Evolutionary conservation across 1,140 invertebrate genomes (phyloP).

Genomic region (Contarinia nasturtii): DNA sequence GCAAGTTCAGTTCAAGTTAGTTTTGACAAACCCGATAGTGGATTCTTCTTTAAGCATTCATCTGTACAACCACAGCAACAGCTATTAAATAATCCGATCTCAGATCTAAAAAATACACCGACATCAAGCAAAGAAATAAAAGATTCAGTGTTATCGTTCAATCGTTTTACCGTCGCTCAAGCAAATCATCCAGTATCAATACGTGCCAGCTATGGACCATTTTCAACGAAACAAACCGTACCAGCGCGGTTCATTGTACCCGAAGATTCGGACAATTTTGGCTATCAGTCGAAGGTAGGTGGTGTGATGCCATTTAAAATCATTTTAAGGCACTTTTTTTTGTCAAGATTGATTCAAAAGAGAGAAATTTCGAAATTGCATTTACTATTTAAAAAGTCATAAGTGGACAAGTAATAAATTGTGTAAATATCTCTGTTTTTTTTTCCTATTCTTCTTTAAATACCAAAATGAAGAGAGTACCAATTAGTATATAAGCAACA

Average conservation of each 20-base stretch:
- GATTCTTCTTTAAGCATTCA: slow-evolving; percentile 69
- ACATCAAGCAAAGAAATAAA: slow-evolving; percentile 22
- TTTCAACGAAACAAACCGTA: slow-evolving; percentile 82
- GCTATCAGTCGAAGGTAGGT: slow-evolving; percentile 5
- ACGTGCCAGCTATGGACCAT: slow-evolving; percentile 74
- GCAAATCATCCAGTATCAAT: slow-evolving; percentile 71
- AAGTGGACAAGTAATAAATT: background rate
- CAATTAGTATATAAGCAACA: too few species aligned
- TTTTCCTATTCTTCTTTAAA: too few species aligned
- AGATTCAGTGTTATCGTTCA: slow-evolving; percentile 43
- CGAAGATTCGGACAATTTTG: slow-evolving; percentile 41
- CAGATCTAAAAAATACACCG: slow-evolving; percentile 15
- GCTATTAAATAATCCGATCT: slow-evolving; percentile 4
- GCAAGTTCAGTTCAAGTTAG: slow-evolving; percentile 51
- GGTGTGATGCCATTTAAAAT: background rate
- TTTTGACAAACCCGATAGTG: slow-evolving; percentile 75
- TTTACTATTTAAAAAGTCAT: too few species aligned
- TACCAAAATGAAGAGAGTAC: too few species aligned
- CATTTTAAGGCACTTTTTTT: too few species aligned
- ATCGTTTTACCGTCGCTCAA: slow-evolving; percentile 75
- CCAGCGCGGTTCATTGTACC: slow-evolving; percentile 74
- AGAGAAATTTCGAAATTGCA: too few species aligned
- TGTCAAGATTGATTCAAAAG: too few species aligned
- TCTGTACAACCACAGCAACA: slow-evolving; percentile 31
- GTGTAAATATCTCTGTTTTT: too few species aligned